Base-by-base conservation (phyloP, 2,888 invertebrate genomes). In the Phyllotreta striolata region DNA sequence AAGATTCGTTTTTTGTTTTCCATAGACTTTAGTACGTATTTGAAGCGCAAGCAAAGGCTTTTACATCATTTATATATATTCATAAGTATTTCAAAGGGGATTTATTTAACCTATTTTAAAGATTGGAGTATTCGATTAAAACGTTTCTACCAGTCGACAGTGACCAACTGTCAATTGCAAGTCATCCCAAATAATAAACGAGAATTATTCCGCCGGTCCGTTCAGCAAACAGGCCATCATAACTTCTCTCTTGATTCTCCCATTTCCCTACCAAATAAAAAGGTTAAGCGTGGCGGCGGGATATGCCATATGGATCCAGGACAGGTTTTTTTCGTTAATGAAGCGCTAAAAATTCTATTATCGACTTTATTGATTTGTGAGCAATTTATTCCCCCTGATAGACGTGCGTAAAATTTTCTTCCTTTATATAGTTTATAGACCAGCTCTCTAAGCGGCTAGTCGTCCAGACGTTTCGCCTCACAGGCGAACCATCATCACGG, bases 341-440 rank as follows among this genome's bases (percentile, higher is more conserved):
- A 40, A 40, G 39, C 40, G 41, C 49, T 58, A 41, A 58, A 58
- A 47, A 49, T 51, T 51, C 49, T 10, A 56, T 58, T 51, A n/a
- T n/a, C n/a, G 41, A 49, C 51, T 58, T 58, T 49, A 58, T 58
- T 58, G 58, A 58, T 58, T 51, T 58, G 38, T 58, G 57, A 57
- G 38, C 39, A 40, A 58, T 58, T 57, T 70, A 75, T 65, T 37
- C 74, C 77, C 73, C 79, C 79, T 6, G 76, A 67, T 0, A 80
- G 80, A 73, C 80, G 24, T 24, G n/a, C n/a, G 24, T 24, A 24
- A 24, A 24, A 24, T 24, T 24, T 24, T 24, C 24, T 24, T 24
- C 24, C 24, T 24, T n/a, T n/a, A n/a, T n/a, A n/a, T n/a, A 24
- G 24, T 24, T 24, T 24, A 24, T 24, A 24, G 24, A 24, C 24